Conservation (phyloP, 2,113 vertebrate genomes). For the Spizaetus ornatus region DNA sequence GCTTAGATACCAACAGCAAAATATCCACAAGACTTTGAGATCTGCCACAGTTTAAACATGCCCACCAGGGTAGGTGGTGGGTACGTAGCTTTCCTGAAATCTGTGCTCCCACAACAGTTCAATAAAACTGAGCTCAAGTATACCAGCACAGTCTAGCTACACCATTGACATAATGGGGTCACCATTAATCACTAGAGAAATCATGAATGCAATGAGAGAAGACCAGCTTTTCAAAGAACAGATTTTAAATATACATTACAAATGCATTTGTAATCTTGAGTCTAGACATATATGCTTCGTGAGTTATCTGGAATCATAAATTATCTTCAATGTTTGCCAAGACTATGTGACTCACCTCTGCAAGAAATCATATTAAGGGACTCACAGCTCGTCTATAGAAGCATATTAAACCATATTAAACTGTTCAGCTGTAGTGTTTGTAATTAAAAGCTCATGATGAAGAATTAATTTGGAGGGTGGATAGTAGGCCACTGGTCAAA, state of each 20-base stretch:
- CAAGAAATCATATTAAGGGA: not conserved
- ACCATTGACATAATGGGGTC: not conserved
- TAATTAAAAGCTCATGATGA: not conserved
- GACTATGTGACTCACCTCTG: not conserved
- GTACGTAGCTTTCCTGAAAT: not conserved
- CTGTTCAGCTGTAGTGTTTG: not conserved
- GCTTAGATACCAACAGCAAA: not conserved
- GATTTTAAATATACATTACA: conserved; percentile 13
- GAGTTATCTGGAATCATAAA: not conserved
- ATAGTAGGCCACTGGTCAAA: not conserved
- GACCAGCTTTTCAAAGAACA: not conserved
- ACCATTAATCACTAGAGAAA: not conserved
- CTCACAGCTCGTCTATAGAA: not conserved
- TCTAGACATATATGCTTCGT: not conserved
- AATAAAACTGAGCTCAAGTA: not conserved
- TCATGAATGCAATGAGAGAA: not conserved
- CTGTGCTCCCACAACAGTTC: not conserved
- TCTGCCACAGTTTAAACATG: not conserved
- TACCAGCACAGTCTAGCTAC: not conserved
- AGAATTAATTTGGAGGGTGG: not conserved
- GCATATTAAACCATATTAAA: not conserved
- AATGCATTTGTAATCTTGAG: not conserved
- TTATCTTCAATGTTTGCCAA: not conserved
- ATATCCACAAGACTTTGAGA: not conserved
- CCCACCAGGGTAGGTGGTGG: not conserved